Base-by-base conservation (phyloP, 2,888 invertebrate genomes). In the Aporophyla nigra region DNA sequence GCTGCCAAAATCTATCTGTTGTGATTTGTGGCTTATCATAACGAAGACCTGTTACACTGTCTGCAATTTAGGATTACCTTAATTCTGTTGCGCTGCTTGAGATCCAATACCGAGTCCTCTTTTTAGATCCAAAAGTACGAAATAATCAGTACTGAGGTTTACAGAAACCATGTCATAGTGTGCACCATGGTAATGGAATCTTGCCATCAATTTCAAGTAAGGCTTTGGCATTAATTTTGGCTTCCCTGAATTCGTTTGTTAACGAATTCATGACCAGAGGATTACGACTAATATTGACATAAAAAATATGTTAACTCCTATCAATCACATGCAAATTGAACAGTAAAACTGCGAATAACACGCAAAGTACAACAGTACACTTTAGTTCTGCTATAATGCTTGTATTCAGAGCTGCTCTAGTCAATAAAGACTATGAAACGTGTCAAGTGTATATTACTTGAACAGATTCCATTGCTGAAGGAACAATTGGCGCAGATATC, bases 371-470 rank as follows among this genome's bases (percentile, higher is more conserved):
- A 46, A 56, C 16, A 51, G 72, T 71, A 78, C 70, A 78, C 56
- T 51, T 27, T 58, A 46, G 0, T 68, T 24, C 27, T 59, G 27
- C 33, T 79, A 65, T 54, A 71, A 49, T 51, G 54, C 21, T 54
- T 46, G 73, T 67, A 59, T 84, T 65, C 59, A 53, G 27, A 62
- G 21, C 68, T 63, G 46, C 75, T 79, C 27, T n/a, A 61, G 24
- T 67, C 68, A 73, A 84, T 84, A 58, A 59, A 72, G 65, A 80
- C 71, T 59, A 83, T 77, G 27, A 56, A 46, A 21, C 53, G 53
- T 69, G 79, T 83, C 80, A 72, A 83, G 63, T 80, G 67, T 80
- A 82, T 75, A 54, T 81, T 71, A 71, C 71, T 80, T 80, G 59
- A 74, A 71, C 76, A 71, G 72, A 65, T 59, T 75, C 80, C 84